Conservation (phyloP, 1,140 invertebrate genomes). For the Drosophila chauvacae region DNA sequence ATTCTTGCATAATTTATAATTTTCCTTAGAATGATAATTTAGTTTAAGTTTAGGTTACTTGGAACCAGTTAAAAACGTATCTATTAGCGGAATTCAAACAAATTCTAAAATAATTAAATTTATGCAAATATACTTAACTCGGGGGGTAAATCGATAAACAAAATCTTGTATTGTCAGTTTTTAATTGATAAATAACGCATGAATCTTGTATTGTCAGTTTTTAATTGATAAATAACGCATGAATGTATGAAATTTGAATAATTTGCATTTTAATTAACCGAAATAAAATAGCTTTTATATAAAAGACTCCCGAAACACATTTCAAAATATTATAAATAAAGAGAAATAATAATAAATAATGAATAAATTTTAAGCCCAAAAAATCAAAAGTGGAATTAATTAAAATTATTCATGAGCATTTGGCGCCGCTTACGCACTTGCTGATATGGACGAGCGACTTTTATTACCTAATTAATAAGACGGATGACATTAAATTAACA, state of each 20-base stretch:
- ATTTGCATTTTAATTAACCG: neutral
- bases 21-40: neutral
- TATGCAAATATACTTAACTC: no score
- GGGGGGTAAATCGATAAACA: neutral
- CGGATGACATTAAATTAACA: conserved; percentile 27
- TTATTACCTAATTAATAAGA: conserved; percentile 53
- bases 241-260: neutral
- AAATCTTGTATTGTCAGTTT: no score
- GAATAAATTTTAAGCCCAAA: neutral
- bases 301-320: neutral
- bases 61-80: neutral
- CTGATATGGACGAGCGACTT: conserved; percentile 27
- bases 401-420: conserved; percentile 25
- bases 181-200: no score
- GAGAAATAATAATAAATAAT: neutral
- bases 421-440: conserved; percentile 38
- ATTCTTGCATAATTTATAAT: neutral
- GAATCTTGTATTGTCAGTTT: neutral
- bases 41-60: neutral
- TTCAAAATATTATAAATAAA: neutral
- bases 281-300: neutral
- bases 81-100: neutral
- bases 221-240: neutral
- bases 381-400: conserved; percentile 29
- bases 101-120: neutral